Evolutionary conservation across 2,113 vertebrate genomes (phyloP).

Genomic region (Jacana jacana): DNA sequence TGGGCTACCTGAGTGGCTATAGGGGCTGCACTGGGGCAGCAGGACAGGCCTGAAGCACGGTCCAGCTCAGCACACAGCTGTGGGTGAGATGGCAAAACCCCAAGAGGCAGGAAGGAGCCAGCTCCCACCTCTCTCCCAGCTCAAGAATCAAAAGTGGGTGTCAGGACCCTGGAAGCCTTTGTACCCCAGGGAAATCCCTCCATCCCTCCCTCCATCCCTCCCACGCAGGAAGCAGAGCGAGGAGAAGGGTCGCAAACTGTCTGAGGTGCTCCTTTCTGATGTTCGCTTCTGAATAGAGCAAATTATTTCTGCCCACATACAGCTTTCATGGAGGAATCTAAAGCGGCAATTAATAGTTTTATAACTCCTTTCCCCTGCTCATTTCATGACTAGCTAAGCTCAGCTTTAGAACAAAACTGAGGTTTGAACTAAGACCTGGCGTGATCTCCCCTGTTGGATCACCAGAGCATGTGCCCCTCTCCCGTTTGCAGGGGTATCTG

Average conservation of each 20-base stretch:
- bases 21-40: rapidly evolving
- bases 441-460: not conserved
- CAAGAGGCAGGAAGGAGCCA: rapidly evolving
- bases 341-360: constrained; percentile 38
- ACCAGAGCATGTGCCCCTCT: rapidly evolving
- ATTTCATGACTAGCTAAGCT: not conserved
- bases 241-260: not conserved
- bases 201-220: not conserved
- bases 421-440: not conserved
- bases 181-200: not conserved
- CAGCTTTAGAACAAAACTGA: not conserved
- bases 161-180: not conserved
- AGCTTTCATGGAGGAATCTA: not conserved
- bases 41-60: not conserved
- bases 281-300: not conserved
- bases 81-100: not conserved
- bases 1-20: not conserved
- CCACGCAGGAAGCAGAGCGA: rapidly evolving
- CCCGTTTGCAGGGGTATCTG: not conserved
- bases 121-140: not conserved
- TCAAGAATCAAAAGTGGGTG: not conserved
- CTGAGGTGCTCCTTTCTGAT: not conserved
- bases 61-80: not conserved
- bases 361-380: not conserved
- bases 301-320: constrained; percentile 21